Percentiles rank a stretch among this genome's conserved stretches.
These are phyloP conservation scores for Polia nebulosa DNA, from an alignment of 2,888 invertebrate genomes.

Conservation along the genomic window DNA sequence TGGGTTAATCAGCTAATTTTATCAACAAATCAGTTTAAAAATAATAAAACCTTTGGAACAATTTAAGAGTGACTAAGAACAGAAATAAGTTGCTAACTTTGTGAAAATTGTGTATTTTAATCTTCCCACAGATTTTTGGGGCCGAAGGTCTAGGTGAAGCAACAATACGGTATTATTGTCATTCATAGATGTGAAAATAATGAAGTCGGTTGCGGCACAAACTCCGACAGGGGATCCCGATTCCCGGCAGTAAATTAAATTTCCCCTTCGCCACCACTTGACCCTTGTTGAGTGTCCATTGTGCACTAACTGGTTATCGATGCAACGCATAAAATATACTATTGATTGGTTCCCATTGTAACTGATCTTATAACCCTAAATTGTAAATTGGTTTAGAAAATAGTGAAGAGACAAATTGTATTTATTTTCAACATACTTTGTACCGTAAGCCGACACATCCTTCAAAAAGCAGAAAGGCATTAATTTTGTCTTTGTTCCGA, in stretches of 20 bases:
- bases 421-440: background rate
- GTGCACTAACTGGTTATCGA: constrained; percentile 80
- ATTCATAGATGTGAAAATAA: constrained; percentile 81
- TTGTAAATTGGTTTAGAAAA: background rate
- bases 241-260: constrained; percentile 81
- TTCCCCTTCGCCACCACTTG: constrained; percentile 80
- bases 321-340: constrained; percentile 76
- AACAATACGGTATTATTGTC: constrained; percentile 69
- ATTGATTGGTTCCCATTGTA: constrained; percentile 52
- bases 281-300: constrained; percentile 80
- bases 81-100: constrained; percentile 1
- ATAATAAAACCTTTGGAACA: constrained; percentile 11
- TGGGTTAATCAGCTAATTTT: background rate
- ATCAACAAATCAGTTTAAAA: constrained; percentile 22
- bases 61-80: background rate
- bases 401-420: background rate
- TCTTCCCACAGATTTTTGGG: constrained; percentile 13
- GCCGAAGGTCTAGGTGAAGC: constrained; percentile 25
- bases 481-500: constrained; percentile 4
- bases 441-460: background rate
- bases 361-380: constrained; percentile 33
- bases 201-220: constrained; percentile 77
- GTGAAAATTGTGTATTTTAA: constrained; percentile 1
- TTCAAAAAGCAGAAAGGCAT: background rate
- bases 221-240: constrained; percentile 71